A percentile compares a stretch with the other conserved stretches of the same genome.
These are phyloP conservation scores for Megalurothrips usitatus DNA, from an alignment of 2,888 invertebrate species.

Conservation along the genomic window DNA sequence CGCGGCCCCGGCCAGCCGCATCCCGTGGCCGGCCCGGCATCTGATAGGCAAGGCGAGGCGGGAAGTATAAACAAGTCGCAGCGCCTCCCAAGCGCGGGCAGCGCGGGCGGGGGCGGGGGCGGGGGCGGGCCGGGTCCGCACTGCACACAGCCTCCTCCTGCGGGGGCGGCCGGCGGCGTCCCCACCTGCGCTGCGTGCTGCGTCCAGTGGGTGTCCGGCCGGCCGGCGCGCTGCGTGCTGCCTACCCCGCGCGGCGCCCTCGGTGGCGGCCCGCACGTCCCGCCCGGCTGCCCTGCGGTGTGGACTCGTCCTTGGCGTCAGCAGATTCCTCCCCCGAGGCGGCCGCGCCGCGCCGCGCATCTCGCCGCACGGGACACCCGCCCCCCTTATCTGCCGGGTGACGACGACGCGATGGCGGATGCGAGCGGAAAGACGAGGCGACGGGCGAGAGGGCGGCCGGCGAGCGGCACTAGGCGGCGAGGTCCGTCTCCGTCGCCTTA, in stretches of 20 bases:
- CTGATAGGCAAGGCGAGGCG: neutral
- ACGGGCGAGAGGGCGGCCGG: neutral
- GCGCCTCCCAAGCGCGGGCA: neutral
- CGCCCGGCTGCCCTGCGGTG: too few species aligned
- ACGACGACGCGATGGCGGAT: neutral
- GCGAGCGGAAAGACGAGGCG: neutral
- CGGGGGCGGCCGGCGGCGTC: neutral
- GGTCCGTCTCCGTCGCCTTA: neutral
- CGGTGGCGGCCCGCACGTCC: neutral
- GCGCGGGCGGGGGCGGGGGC: neutral
- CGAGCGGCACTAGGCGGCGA: neutral
- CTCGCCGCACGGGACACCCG: neutral
- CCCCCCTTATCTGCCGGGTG: neutral
- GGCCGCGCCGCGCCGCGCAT: neutral
- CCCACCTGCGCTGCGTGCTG: too few species aligned
- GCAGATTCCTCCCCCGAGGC: neutral
- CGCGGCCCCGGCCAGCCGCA: neutral
- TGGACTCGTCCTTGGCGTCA: neutral
- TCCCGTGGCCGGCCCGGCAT: neutral
- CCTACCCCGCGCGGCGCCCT: too few species aligned
- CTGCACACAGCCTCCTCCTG: neutral
- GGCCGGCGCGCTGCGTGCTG: too few species aligned
- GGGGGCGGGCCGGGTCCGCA: neutral
- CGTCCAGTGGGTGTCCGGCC: too few species aligned
- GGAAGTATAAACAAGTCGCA: slow-evolving; percentile 11